These are phyloP conservation scores for Drosophila melanocephala DNA, from an alignment of 2,888 invertebrate species.

Conservation along the genomic window DNA sequence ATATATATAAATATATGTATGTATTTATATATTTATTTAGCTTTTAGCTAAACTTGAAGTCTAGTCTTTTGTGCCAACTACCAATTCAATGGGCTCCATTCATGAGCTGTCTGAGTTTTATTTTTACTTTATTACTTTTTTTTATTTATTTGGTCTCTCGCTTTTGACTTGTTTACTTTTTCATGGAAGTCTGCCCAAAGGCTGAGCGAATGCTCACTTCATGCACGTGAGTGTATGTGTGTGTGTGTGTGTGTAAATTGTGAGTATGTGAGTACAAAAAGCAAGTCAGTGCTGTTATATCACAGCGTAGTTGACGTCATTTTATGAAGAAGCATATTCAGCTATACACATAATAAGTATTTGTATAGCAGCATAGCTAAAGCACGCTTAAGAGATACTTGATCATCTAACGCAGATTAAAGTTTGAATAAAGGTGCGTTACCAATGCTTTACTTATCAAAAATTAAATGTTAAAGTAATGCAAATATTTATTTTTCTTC, in stretches of 20 bases:
- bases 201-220: slow-evolving; percentile 51
- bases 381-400: slow-evolving; percentile 8
- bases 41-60: slow-evolving; percentile 76
- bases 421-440: not conserved
- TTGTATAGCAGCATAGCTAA: slow-evolving; percentile 22
- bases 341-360: slow-evolving; percentile 18
- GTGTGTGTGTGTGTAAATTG: not conserved
- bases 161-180: slow-evolving; percentile 61
- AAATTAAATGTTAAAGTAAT: not conserved
- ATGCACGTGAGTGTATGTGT: slow-evolving; percentile 6
- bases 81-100: slow-evolving; percentile 73
- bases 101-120: slow-evolving; percentile 61
- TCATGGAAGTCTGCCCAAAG: slow-evolving; percentile 37
- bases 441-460: not conserved
- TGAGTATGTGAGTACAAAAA: slow-evolving; percentile 4
- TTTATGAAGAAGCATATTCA: slow-evolving; percentile 44
- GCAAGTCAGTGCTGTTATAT: slow-evolving; percentile 50
- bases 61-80: slow-evolving; percentile 73
- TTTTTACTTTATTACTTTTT: slow-evolving; percentile 24
- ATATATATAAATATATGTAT: slow-evolving; percentile 4
- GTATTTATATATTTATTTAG: slow-evolving; percentile 64
- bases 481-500: not conserved
- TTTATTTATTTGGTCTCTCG: slow-evolving; percentile 49
- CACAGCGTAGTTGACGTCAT: slow-evolving; percentile 62
- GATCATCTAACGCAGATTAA: slow-evolving; percentile 17